Conservation (phyloP, 2,888 invertebrate genomes). For the Ctena decussata region DNA sequence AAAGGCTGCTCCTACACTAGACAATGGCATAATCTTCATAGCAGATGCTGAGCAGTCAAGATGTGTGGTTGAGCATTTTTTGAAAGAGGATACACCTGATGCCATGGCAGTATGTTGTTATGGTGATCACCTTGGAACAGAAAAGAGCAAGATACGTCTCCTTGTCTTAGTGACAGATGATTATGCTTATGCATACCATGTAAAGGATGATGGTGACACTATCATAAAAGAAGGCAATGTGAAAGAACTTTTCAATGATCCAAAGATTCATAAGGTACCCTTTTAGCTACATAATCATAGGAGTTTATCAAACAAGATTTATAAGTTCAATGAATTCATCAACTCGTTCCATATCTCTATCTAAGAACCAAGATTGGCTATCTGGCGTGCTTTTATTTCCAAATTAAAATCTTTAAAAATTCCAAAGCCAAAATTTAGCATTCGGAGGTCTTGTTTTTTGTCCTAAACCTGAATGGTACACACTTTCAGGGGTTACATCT, state of each 20-base stretch:
- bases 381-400: too few relatives aligned
- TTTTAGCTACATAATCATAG: too few relatives aligned
- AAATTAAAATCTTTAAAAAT: too few relatives aligned
- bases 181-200: slow-evolving; percentile 37
- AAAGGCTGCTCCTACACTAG: background rate
- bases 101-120: slow-evolving; percentile 37
- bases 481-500: too few relatives aligned
- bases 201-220: slow-evolving; percentile 16
- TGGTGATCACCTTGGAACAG: slow-evolving; percentile 45
- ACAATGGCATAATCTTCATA: background rate
- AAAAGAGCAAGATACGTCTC: slow-evolving; percentile 2
- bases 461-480: too few relatives aligned
- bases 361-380: too few relatives aligned
- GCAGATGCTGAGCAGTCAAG: slow-evolving; percentile 7
- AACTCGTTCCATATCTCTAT: too few relatives aligned
- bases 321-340: too few relatives aligned
- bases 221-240: slow-evolving; percentile 43
- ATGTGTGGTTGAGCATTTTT: background rate
- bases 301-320: too few relatives aligned
- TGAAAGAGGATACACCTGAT: background rate
- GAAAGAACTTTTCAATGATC: slow-evolving; percentile 29
- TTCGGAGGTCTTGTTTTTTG: too few relatives aligned
- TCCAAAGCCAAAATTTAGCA: too few relatives aligned
- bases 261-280: slow-evolving; percentile 41
- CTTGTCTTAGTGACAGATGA: slow-evolving; percentile 30